Base-by-base conservation (phyloP, 2,888 invertebrate species). In the Encarsia formosa region DNA sequence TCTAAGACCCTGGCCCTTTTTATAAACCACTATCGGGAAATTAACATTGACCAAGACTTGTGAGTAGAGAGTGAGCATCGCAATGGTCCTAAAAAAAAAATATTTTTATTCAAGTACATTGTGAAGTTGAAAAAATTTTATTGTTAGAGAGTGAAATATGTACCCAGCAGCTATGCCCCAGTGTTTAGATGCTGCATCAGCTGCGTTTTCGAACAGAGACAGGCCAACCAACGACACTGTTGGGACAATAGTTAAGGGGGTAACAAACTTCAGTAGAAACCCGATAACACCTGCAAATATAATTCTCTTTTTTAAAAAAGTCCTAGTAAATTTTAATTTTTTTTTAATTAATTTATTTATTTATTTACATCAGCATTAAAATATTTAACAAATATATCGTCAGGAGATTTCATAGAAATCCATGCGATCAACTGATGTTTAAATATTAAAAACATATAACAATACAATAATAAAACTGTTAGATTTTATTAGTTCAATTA, bases 91-190 rank as follows among this genome's bases (percentile, higher is more conserved):
- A 76, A 20, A 75, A 71, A 46, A 49, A 47, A 46, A 49, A 44
- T 41, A 24, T n/a, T 6, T 31, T 47, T 47, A 32, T 19, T 43
- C 23, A 19, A 11, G n/a, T 18, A 2, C 29, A 29, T 34, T n/a
- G n/a, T 15, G 5, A 9, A 24, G 15, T 23, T 44, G 20, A 31
- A 20, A 20, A 8, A 39, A 4, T 39, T 22, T 9, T 18, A 16
- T 13, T n/a, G 9, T 16, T 13, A 5, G 4, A 43, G 41, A 37
- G 5, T 5, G 9, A 16, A 22, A 40, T 2, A 29, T 34, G 16
- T 52, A 91, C 91, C 87, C 81, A 15, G 82, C 80, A 1, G 91
- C 84, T 49, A 92, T 84, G 13, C 87, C 88, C 91, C 91, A 92
- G 61, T 91, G 87, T 65, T 84, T 83, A 1, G 88, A 81, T 0